Percentiles rank a stretch among this genome's conserved stretches.
phyloP scores from a whole-genome alignment of 2,113 vertebrate species.

The Amphiprion percula region DNA sequence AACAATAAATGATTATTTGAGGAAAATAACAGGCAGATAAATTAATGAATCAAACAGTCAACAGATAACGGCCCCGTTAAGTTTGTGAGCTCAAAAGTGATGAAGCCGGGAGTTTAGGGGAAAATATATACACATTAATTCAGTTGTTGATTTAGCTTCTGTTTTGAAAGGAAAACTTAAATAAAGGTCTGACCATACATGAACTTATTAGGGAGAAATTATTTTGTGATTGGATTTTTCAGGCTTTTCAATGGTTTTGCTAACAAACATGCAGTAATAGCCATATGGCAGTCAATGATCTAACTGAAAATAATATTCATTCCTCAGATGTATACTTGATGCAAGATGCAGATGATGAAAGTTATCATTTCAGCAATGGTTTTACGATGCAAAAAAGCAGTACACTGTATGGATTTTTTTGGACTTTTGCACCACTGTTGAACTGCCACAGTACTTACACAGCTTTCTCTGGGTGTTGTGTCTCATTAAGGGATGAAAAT shows the following conservation, averaged over 20 bases:
- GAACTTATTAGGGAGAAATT: constrained; percentile 1
- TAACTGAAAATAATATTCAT: constrained; percentile 41
- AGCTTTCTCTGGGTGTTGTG: constrained; percentile 2
- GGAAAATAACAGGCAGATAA: neutral
- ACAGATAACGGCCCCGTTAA: neutral
- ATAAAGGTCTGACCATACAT: neutral
- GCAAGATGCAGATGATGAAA: constrained; percentile 55
- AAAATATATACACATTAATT: neutral
- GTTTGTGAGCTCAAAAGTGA: neutral
- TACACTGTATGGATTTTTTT: neutral
- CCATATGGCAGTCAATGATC: constrained; percentile 36
- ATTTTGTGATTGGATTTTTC: neutral
- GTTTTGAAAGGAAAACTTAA: neutral
- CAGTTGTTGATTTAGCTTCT: neutral
- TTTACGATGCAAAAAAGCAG: constrained; percentile 21
- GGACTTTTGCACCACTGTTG: constrained; percentile 2
- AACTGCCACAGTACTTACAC: constrained; percentile 15
- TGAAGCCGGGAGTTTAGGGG: neutral
- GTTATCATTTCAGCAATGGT: constrained; percentile 21
- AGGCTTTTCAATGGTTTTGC: constrained; percentile 3
- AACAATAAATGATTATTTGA: neutral
- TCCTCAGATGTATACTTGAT: constrained; percentile 52
- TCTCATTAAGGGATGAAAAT: constrained; percentile 39
- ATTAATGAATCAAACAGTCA: neutral
- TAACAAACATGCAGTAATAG: constrained; percentile 24